Percentiles rank a stretch among this genome's conserved stretches.
Evolutionary conservation across 1,140 invertebrate species (phyloP).

Genomic region (Anoplolepis gracilipes): DNA sequence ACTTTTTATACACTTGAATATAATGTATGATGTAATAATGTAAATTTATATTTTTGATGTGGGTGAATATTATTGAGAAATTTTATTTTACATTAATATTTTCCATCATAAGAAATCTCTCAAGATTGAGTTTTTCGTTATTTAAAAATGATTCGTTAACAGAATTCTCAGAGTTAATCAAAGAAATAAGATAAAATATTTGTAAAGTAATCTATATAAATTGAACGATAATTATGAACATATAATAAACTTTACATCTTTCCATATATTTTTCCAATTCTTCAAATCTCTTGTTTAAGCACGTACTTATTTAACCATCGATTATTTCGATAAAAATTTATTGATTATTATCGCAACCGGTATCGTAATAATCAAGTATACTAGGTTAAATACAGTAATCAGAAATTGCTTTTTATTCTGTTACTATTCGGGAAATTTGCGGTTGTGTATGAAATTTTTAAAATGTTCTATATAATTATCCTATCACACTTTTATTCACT

Average conservation of each 20-base stretch:
- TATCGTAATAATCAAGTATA: neutral
- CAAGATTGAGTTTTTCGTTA: neutral
- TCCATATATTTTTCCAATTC: neutral
- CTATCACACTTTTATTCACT: neutral
- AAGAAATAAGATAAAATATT: neutral
- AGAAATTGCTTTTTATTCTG: slow-evolving; percentile 9
- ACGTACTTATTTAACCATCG: no score
- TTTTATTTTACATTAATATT: neutral
- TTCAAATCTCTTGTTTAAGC: neutral
- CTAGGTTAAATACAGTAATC: neutral
- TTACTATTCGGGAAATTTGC: neutral
- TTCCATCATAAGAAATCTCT: neutral
- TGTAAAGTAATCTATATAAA: neutral
- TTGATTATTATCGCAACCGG: neutral
- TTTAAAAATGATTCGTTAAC: neutral
- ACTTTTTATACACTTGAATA: neutral
- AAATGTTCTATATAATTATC: neutral
- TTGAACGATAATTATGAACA: neutral
- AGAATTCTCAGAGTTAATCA: neutral
- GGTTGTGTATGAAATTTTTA: neutral
- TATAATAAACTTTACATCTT: neutral
- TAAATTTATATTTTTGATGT: neutral
- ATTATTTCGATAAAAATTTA: neutral
- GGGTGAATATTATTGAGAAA: neutral
- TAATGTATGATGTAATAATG: slow-evolving; percentile 16